phyloP scores from a whole-genome alignment of 2,797 vertebrate species.

The Mastacembelus armatus region DNA sequence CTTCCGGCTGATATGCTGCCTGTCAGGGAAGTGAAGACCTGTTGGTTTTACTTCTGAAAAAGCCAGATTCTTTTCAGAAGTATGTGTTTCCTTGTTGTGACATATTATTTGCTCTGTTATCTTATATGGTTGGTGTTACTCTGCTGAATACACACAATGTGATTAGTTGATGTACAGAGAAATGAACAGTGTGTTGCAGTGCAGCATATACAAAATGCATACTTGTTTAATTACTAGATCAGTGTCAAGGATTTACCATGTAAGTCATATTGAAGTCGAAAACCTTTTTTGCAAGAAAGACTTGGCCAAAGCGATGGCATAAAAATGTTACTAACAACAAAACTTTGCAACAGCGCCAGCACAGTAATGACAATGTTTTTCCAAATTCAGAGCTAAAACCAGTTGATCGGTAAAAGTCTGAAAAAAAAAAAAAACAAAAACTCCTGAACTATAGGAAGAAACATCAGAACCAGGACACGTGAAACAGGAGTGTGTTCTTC shows the following conservation, averaged over 20 bases:
- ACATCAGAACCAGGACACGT: conserved; percentile 30
- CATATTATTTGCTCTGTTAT: background rate
- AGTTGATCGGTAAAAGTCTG: too few relatives aligned
- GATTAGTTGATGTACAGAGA: background rate
- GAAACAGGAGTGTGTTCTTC: conserved; percentile 53
- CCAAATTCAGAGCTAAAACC: too few relatives aligned
- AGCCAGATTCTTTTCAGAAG: background rate
- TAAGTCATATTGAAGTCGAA: too few relatives aligned
- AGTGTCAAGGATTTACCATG: background rate
- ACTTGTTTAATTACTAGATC: background rate
- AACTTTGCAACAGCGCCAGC: too few relatives aligned
- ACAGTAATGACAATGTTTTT: too few relatives aligned
- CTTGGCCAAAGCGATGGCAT: too few relatives aligned
- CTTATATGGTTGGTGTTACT: background rate
- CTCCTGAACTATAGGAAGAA: conserved; percentile 9
- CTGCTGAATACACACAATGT: background rate
- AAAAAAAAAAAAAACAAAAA: conserved; percentile 1
- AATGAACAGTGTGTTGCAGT: background rate
- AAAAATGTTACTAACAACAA: too few relatives aligned
- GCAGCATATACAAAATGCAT: conserved; percentile 9
- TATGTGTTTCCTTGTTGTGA: background rate
- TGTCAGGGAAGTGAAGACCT: background rate
- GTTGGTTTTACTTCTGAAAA: background rate
- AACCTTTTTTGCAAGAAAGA: too few relatives aligned
- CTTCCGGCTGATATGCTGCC: background rate